These are phyloP conservation scores for Forbesichthys agassizii DNA, from an alignment of 2,113 vertebrate genomes.

Conservation along the genomic window DNA sequence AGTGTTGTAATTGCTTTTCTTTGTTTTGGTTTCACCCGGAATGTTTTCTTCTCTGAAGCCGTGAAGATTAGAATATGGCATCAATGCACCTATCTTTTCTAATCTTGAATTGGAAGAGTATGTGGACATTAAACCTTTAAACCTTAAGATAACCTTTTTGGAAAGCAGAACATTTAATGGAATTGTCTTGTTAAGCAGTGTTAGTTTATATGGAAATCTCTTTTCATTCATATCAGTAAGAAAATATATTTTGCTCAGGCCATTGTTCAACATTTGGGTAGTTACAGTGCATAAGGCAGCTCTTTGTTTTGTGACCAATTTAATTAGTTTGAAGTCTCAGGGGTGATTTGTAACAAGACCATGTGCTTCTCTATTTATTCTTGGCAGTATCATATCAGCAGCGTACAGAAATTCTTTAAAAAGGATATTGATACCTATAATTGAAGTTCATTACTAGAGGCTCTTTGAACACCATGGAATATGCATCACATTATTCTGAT, in stretches of 20 bases:
- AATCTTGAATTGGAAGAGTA: conserved; percentile 41
- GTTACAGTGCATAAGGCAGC: background rate
- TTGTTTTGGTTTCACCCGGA: conserved; percentile 41
- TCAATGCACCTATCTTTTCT: conserved; percentile 48
- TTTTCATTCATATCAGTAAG: too few species aligned
- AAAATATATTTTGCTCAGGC: too few species aligned
- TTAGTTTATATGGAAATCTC: background rate
- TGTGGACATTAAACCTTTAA: conserved; percentile 24
- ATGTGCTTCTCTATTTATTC: background rate
- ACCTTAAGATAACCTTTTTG: background rate
- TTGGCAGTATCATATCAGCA: conserved; percentile 10
- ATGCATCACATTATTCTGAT: conserved; percentile 36
- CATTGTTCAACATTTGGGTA: background rate
- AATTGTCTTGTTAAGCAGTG: background rate
- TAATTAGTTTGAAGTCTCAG: background rate
- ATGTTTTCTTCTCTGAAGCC: conserved; percentile 51
- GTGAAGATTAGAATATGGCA: conserved; percentile 55
- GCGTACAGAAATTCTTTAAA: conserved; percentile 1
- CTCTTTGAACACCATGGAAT: conserved; percentile 33
- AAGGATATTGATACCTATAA: conserved; percentile 25
- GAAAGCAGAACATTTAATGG: background rate
- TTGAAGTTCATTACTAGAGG: conserved; percentile 38
- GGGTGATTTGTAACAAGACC: conserved; percentile 4
- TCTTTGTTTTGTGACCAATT: background rate
- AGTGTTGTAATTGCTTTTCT: conserved; percentile 61